Base-by-base conservation (phyloP, 2,113 vertebrate genomes). In the Chaenogobius annularis region DNA sequence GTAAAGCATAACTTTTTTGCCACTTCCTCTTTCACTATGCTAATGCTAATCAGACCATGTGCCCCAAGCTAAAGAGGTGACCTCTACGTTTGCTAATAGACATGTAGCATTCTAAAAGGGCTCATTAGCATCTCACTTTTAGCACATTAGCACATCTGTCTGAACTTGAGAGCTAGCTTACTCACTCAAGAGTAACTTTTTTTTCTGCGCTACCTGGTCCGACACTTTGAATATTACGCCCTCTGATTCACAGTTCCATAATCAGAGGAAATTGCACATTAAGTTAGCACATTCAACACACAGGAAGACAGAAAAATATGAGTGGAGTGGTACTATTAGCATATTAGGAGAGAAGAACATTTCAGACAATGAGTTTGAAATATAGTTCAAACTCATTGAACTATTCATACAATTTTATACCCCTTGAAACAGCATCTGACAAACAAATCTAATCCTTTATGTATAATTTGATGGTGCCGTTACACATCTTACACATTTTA, bases 191-290 rank as follows among this genome's bases (percentile, higher is more conserved):
- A 58, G 55, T 8, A 0, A 35, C 35, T 61, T 74, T 52, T 75
- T 73, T 67, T 76, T 81, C 74, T 69, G 79, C 80, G 72, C 69
- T 79, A 80, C 83, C 81, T 82, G 78, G 81, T 82, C 56, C 19
- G 15, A 50, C 77, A 77, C 75, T 73, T 83, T 88, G 83, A 87
- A 80, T 89, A 87, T 87, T 85, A 82, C 88, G 87, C 69, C 73
- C 50, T 23, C 67, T 76, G 73, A 65, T 70, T 73, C 0, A 6
- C 67, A 80, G 52, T 82, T 74, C 77, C 80, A 43, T 84, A 83
- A 88, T 90, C 82, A 67, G 66, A 83, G 85, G 78, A 78, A 64
- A 86, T 87, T 74, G 77, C 71, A 56, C 73, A 75, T 89, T n/a
- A n/a, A n/a, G n/a, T n/a, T 85, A 82, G 84, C 54, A 66, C 83